Percentiles rank a stretch among this genome's conserved stretches.
Conservation (phyloP, 2,888 invertebrate species). For the Hoplodrina ambigua region DNA sequence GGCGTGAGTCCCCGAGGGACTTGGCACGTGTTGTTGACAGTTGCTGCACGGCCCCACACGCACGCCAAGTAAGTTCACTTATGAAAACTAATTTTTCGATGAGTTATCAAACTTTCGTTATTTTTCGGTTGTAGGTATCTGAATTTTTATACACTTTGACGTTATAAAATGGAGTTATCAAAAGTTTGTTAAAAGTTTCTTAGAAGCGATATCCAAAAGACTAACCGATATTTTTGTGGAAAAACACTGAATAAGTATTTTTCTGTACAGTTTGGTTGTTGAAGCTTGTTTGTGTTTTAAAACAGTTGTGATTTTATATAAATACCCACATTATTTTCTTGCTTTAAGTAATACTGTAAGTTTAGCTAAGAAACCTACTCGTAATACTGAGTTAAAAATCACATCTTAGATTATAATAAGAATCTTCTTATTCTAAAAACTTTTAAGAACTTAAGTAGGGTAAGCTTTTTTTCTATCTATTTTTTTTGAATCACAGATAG, state of each 20-base stretch:
- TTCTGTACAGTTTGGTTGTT: background rate
- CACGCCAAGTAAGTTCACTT: conserved; percentile 83
- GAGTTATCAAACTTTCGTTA: conserved; percentile 13
- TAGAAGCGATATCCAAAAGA: background rate
- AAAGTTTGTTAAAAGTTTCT: conserved; percentile 24
- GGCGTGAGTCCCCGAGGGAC: conserved; percentile 64
- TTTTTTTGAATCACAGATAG: no score
- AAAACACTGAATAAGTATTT: background rate
- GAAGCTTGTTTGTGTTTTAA: no score
- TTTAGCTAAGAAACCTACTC: background rate
- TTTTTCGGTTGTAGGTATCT: background rate
- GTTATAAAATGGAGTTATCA: background rate
- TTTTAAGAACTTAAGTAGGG: no score
- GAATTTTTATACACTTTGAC: background rate
- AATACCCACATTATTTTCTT: background rate
- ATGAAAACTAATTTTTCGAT: conserved; percentile 31
- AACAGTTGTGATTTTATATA: background rate
- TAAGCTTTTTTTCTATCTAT: no score
- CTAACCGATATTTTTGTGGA: accelerated
- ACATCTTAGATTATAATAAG: no score
- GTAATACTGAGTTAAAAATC: background rate
- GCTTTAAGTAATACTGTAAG: background rate
- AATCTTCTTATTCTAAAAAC: no score
- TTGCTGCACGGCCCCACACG: conserved; percentile 80
- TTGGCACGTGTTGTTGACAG: conserved; percentile 70